Percentiles rank a stretch among this genome's conserved stretches.
These are phyloP conservation scores for Drosophila ironensis DNA, from an alignment of 1,140 invertebrate species.

Conservation along the genomic window DNA sequence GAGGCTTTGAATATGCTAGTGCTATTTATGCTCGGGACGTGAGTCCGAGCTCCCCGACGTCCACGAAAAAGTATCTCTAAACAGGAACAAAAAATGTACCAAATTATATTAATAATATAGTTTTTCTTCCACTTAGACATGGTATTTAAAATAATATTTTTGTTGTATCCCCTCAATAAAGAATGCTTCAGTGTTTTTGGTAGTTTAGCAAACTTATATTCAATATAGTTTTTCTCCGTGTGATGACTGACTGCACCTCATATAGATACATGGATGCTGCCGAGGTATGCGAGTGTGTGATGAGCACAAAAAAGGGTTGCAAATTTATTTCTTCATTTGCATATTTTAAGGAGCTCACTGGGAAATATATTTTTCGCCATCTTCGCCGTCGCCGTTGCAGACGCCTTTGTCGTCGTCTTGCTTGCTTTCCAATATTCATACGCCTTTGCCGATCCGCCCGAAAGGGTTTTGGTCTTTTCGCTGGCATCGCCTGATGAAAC, in stretches of 20 bases:
- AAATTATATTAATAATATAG: not conserved
- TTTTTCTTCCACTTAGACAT: too few species aligned
- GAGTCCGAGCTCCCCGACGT: constrained; percentile 28
- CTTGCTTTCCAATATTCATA: constrained; percentile 63
- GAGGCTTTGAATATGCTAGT: constrained; percentile 76
- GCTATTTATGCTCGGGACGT: constrained; percentile 79
- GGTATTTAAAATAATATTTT: too few species aligned
- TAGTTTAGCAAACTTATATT: not conserved
- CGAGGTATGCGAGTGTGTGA: constrained; percentile 20
- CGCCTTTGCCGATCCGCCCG: not conserved
- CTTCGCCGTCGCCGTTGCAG: constrained; percentile 64
- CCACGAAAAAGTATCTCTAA: constrained; percentile 31
- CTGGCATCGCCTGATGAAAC: constrained; percentile 62
- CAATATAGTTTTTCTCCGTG: not conserved
- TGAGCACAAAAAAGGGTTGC: constrained; percentile 65
- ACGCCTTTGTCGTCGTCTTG: constrained; percentile 31
- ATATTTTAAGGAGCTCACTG: constrained; percentile 81
- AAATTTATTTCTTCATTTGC: constrained; percentile 82
- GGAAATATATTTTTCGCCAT: constrained; percentile 68
- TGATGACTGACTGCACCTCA: constrained; percentile 51
- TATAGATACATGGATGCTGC: constrained; percentile 4
- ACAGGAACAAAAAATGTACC: constrained; percentile 1
- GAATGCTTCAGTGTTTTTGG: not conserved
- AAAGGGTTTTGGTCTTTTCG: constrained; percentile 10
- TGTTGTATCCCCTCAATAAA: too few species aligned